phyloP scores from a whole-genome alignment of 1,140 invertebrate species.

The Whitmania pigra region DNA sequence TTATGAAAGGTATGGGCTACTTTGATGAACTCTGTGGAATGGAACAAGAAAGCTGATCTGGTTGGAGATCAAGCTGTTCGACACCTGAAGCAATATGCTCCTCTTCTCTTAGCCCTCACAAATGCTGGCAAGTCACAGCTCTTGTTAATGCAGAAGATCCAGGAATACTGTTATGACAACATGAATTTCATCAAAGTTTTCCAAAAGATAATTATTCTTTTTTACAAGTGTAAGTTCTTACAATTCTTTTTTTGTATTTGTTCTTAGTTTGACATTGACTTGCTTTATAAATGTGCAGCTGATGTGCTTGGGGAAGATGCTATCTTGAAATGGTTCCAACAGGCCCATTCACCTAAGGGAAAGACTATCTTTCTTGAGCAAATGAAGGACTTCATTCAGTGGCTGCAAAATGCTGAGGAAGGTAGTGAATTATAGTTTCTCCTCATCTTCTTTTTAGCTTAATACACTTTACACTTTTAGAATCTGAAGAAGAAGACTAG shows the following conservation, averaged over 20 bases:
- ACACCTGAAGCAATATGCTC: conserved; percentile 70
- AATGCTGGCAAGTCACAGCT: conserved; percentile 67
- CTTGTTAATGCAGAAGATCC: conserved; percentile 72
- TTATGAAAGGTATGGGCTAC: conserved; percentile 64
- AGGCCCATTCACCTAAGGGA: conserved; percentile 69
- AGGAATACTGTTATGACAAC: conserved; percentile 95
- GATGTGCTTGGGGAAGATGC: conserved; percentile 37
- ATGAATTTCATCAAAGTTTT: conserved; percentile 98
- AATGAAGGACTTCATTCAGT: conserved; percentile 92
- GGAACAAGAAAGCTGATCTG: conserved; percentile 95
- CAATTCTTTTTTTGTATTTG: not conserved
- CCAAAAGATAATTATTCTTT: conserved; percentile 85
- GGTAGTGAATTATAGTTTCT: conserved; percentile 39
- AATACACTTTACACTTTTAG: no score
- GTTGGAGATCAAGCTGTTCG: conserved; percentile 84
- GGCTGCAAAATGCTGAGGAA: conserved; percentile 90
- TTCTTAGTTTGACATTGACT: not conserved
- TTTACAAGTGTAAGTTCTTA: conserved; percentile 69
- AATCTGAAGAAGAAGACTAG: no score
- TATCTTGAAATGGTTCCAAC: conserved; percentile 36
- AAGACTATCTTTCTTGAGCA: conserved; percentile 93
- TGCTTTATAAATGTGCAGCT: conserved; percentile 24
- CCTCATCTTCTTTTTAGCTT: no score
- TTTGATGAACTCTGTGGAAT: conserved; percentile 83
- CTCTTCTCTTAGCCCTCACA: conserved; percentile 71